These are phyloP conservation scores for Mythimna impura DNA, from an alignment of 2,888 invertebrate species.

Conservation along the genomic window DNA sequence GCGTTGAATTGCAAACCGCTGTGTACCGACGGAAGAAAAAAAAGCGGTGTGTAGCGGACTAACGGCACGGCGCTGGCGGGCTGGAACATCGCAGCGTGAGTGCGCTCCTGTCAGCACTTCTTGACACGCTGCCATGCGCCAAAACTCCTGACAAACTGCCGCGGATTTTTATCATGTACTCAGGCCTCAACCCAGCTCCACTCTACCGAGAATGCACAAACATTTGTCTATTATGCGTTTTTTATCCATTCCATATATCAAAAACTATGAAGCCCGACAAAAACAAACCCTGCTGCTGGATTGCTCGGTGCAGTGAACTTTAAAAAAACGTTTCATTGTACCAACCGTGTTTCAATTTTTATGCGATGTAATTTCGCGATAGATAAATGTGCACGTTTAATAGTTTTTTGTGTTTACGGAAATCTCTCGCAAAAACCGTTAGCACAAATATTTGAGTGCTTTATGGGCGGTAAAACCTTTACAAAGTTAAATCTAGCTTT, in stretches of 20 bases:
- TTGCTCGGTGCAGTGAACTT: constrained; percentile 76
- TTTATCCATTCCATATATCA: constrained; percentile 79
- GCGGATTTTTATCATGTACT: constrained; percentile 77
- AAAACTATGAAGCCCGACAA: constrained; percentile 78
- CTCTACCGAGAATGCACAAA: constrained; percentile 74
- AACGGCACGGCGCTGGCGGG: constrained; percentile 36
- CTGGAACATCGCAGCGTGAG: constrained; percentile 67
- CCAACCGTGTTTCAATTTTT: constrained; percentile 64
- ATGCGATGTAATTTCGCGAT: constrained; percentile 61
- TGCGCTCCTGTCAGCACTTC: constrained; percentile 63
- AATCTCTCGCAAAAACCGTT: constrained; percentile 38
- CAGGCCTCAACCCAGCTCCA: constrained; percentile 66
- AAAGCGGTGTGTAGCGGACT: constrained; percentile 43
- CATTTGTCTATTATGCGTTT: constrained; percentile 80
- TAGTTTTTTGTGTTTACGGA: constrained; percentile 44
- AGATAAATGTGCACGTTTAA: constrained; percentile 55
- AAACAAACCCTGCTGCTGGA: constrained; percentile 78
- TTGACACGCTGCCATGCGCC: constrained; percentile 69
- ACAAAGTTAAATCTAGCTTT: constrained; percentile 16
- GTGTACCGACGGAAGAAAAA: constrained; percentile 73
- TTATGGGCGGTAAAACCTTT: constrained; percentile 33
- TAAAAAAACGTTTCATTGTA: constrained; percentile 71
- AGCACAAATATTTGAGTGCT: constrained; percentile 28
- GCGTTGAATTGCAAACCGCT: constrained; percentile 80
- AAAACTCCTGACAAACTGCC: constrained; percentile 77